Evolutionary conservation across 2,113 vertebrate species (phyloP), one percentile per base, ranked within the genome.

Genomic region (Azemiops feae): DNA sequence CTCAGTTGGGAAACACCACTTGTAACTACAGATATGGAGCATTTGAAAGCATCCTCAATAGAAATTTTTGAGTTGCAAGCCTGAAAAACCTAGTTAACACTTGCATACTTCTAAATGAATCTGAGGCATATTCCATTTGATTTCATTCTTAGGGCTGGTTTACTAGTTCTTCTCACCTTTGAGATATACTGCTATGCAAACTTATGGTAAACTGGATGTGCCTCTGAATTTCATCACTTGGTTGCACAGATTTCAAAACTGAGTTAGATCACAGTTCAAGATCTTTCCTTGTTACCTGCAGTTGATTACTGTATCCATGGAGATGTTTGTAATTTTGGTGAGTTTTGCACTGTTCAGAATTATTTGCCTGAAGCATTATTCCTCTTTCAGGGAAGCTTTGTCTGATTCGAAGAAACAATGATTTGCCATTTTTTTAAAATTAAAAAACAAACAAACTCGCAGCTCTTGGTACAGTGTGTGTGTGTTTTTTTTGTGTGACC

Each of bases 391-490:
- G 97, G 96, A 96, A 45, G 94, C 95, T 96, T 97, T 96, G 93
- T 96, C 94, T 96, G 94, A 96, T 96, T 94, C 96, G 93, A 74
- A 94, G 95, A 96, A 97, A 96, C 95, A 95, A 97, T 97, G 96
- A 96, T 57, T 97, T 98, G 97, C 95, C 95, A 91, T 92, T 97
- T 92, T 98, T 98, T 98, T 97, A 97, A 98, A 50, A 98, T 98
- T 98, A 98, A 98, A 98, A 97, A 96, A 94, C 94, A 97, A 96
- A 97, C 30, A 54, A 74, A 97, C 96, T 97, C 97, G 97, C 96
- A 96, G 97, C 91, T 95, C 69, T 85, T 94, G 92, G 88, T 88
- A 90, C 94, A 12, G 50, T 92, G 95, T 94, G 85, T 81, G 88
- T 96, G n/a, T 60, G 4, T 81, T 45, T 52, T 55, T 22, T 54